Base-by-base conservation (phyloP, 37 sponge, comb jelly and placozoan species). In the Diacarnus erythraeanus region DNA sequence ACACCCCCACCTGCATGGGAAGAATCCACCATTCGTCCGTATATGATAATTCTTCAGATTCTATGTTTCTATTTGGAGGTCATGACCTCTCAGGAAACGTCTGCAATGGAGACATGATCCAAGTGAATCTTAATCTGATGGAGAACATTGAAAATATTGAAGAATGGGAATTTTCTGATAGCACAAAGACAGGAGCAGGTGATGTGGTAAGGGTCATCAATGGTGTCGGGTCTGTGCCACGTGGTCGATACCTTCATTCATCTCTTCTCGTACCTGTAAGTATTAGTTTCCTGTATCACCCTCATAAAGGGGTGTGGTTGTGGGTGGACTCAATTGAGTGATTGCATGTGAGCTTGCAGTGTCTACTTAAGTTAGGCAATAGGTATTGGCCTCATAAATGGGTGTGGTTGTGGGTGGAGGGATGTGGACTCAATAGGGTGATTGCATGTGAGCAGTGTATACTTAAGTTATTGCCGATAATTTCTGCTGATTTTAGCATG, bases 1-100 rank as follows among this genome's bases (percentile, higher is more conserved):
- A 3, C 18, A 59, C 35, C 35, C 17, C 20, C 18, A 3, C 25
- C 20, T 72, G 72, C 72, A 25, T 51, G 4, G 72, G 47, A 17
- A 3, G 72, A 42, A 25, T n/a, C 25, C 26, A 23, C 47, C 72
- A 38, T 2, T 43, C 72, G 12, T 26, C 72, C 25, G 72, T 72
- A 22, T 72, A 72, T 72, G 72, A 72, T 42, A 8, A 23, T 3
- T 26, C 6, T 4, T 72, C 72, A 3, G 72, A 72, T 2, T 72
- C 47, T 27, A 29, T 72, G 47, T 34, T 29, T 2, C 23, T 72
- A 72, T 42, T 72, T 72, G 72, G 72, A 43, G 72, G 72, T 3
- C 18, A 22, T 2, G 72, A 72, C 8, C 30, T 33, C 37, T 72
- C 47, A 4, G 35, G 38, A 39, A 72, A 36, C 10, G 10, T 40